Base-by-base conservation (phyloP, 2,888 invertebrate species). In the Drosophila setosimentum region DNA sequence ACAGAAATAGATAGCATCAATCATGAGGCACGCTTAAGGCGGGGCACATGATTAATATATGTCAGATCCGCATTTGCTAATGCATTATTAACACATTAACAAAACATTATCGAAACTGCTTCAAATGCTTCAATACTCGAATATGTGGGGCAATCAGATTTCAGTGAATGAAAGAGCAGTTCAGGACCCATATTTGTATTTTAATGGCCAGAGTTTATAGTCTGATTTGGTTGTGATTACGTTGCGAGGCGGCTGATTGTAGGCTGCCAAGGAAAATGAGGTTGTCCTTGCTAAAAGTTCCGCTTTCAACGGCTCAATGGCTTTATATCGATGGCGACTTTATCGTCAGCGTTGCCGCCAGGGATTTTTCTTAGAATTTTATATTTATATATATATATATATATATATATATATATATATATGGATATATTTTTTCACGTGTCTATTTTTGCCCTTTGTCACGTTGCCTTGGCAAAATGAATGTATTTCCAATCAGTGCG, bases 41-140 rank as follows among this genome's bases (percentile, higher is more conserved):
- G 53, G 60, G 64, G 61, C 70, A 79, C 60, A 76, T 80, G 82
- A 83, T 83, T 83, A 79, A 83, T 83, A 83, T 67, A 55, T 80
- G 68, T 71, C 71, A 68, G 73, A 73, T 61, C 73, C 61, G 69
- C 45, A 68, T 63, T 76, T 68, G 68, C 49, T 71, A 78, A 71
- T 80, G 69, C 78, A 80, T 83, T 83, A 82, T 83, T 71, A 82
- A 80, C 83, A 80, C 82, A 83, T 82, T 82, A 73, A 81, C 71
- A 75, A 77, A 51, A 50, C 65, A 69, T 62, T 70, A 71, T 73
- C 61, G 35, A 54, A 73, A 68, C 64, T 66, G 63, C 64, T 78
- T 73, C 59, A 65, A 77, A 54, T 74, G 68, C 35, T 65, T 24
- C 57, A 69, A 78, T 63, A 72, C 54, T 40, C 32, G 48, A 71